A percentile compares a stretch with the other conserved stretches of the same genome.
phyloP scores from a whole-genome alignment of 2,797 vertebrate species.

The Avahi laniger region DNA sequence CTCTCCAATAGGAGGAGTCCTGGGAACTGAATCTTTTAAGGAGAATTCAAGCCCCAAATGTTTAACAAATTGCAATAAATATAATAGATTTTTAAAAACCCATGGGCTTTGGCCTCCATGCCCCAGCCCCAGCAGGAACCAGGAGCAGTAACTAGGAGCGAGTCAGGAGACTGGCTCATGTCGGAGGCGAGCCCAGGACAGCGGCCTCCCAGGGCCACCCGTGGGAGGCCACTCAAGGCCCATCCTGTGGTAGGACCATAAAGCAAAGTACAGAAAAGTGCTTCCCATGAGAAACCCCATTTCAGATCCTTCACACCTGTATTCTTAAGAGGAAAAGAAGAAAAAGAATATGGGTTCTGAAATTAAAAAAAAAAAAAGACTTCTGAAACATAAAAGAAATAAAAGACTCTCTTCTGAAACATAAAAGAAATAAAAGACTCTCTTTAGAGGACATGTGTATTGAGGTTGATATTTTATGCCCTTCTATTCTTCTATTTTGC shows the following conservation, averaged over 20 bases:
- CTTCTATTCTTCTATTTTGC: not conserved
- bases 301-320: not conserved
- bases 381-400: not conserved
- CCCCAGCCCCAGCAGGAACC: not conserved
- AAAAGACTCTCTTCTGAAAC: not conserved
- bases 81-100: not conserved
- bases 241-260: not conserved
- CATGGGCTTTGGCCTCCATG: not conserved
- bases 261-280: not conserved
- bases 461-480: not conserved
- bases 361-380: not conserved
- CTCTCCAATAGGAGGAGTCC: not conserved
- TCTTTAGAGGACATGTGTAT: not conserved
- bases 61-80: not conserved
- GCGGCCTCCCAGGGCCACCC: rapidly evolving
- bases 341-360: not conserved
- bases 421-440: not conserved
- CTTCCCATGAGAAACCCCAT: not conserved
- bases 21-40: not conserved
- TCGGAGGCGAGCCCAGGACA: too few species aligned
- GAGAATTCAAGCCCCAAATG: not conserved
- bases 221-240: rapidly evolving
- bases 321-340: not conserved
- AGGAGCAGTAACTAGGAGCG: too few species aligned
- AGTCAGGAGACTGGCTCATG: rapidly evolving